These are phyloP conservation scores for Colletes latitarsis DNA, from an alignment of 1,140 invertebrate genomes.

Conservation along the genomic window DNA sequence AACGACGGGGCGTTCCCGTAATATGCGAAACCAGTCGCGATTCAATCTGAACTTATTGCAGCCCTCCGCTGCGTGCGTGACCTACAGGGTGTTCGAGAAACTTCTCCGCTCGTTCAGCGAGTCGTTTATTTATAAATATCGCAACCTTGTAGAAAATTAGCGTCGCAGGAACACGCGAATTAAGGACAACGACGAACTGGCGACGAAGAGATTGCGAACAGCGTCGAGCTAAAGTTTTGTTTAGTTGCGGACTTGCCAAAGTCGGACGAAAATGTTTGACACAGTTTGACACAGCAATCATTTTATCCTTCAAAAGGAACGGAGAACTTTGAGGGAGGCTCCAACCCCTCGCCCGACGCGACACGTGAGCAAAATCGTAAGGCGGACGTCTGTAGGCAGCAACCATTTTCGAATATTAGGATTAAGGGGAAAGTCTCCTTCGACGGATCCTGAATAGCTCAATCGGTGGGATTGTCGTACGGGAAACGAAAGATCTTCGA, in stretches of 20 bases:
- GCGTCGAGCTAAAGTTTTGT: no score
- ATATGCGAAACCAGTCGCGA: slow-evolving; percentile 6
- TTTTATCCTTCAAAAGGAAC: background rate
- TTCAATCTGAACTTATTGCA: background rate
- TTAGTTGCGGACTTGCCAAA: no score
- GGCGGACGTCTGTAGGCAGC: background rate
- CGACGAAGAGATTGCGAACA: no score
- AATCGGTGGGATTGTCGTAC: background rate
- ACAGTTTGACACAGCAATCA: background rate
- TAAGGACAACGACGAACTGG: no score
- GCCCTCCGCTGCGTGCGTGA: background rate
- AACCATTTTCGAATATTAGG: slow-evolving; percentile 8
- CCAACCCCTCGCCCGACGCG: background rate
- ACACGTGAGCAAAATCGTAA: slow-evolving; percentile 13
- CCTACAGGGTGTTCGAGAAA: background rate
- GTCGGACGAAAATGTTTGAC: no score
- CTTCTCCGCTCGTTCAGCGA: background rate
- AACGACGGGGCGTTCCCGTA: background rate
- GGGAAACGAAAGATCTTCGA: background rate
- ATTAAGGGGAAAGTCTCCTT: no score
- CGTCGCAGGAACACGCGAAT: no score
- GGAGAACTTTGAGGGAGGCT: background rate
- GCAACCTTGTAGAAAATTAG: no score
- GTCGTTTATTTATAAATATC: no score
- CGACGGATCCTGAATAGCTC: background rate